A percentile compares a stretch with the other conserved stretches of the same genome.
Conservation (phyloP, 2,888 invertebrate species). For the Nezara viridula region DNA sequence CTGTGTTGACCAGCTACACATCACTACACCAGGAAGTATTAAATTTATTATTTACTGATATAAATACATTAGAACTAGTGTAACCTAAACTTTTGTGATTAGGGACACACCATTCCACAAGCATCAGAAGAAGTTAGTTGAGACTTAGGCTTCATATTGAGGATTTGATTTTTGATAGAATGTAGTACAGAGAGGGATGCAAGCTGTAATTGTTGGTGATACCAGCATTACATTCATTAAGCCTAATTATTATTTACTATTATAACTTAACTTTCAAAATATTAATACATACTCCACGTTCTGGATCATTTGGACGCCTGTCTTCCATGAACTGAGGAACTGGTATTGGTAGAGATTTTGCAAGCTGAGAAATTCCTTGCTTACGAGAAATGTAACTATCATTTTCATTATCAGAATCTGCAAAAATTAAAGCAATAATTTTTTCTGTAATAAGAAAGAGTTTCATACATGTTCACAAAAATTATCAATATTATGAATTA, state of each 20-base stretch:
- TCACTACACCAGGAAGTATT: no score
- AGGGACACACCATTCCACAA: neutral
- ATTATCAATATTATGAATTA: conserved; percentile 68
- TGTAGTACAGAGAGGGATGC: neutral
- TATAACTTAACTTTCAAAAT: neutral
- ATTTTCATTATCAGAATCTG: conserved; percentile 75
- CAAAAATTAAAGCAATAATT: conserved; percentile 57
- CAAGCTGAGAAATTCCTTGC: conserved; percentile 72
- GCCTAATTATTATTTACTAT: neutral
- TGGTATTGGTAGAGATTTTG: conserved; percentile 84
- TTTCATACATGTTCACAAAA: neutral
- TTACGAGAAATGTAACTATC: conserved; percentile 73
- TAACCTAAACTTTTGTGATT: neutral
- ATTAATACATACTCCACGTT: conserved; percentile 37
- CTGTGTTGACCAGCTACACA: no score
- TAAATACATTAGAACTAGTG: no score
- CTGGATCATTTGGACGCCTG: conserved; percentile 23
- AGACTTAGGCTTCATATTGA: neutral
- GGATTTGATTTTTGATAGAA: neutral
- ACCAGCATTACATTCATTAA: neutral
- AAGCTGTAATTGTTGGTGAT: neutral
- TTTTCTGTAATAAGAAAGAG: no score
- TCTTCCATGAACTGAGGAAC: conserved; percentile 75
- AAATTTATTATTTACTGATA: no score
- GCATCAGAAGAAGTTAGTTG: neutral